These are phyloP conservation scores for Crotalus helleri DNA, from an alignment of 2,113 vertebrate species.

Conservation along the genomic window DNA sequence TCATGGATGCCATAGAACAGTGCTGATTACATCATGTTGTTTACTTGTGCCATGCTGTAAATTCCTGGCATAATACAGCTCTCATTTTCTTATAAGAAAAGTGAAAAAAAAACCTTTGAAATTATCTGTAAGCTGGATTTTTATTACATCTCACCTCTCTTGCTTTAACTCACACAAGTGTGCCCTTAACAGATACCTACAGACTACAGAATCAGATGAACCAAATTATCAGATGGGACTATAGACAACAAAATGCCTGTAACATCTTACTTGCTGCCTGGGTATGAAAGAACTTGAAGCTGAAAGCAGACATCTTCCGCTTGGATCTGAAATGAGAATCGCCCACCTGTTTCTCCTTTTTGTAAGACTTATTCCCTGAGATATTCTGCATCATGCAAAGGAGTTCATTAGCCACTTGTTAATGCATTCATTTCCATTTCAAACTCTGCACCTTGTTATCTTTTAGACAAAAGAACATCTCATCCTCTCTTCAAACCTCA, in stretches of 20 bases:
- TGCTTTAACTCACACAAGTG: not conserved
- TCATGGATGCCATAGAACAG: not conserved
- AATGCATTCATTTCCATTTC: conserved; percentile 40
- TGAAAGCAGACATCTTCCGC: not conserved
- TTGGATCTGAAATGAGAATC: conserved; percentile 18
- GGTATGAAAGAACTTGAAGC: not conserved
- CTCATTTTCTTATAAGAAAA: not conserved
- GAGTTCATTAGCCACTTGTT: not conserved
- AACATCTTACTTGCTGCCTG: not conserved
- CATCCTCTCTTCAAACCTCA: conserved; percentile 28
- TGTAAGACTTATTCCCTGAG: not conserved
- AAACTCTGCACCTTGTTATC: conserved; percentile 17
- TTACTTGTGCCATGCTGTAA: not conserved
- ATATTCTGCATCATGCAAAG: not conserved
- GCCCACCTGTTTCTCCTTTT: not conserved
- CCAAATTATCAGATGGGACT: not conserved
- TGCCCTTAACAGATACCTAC: not conserved
- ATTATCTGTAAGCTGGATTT: not conserved
- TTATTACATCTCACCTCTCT: not conserved
- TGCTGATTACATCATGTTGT: not conserved
- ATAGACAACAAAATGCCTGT: not conserved
- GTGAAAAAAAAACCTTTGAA: not conserved
- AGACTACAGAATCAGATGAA: not conserved
- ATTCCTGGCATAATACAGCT: not conserved
- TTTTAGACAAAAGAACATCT: not conserved